These are phyloP conservation scores for Laticauda colubrina DNA, from an alignment of 2,113 vertebrate species.

Conservation along the genomic window DNA sequence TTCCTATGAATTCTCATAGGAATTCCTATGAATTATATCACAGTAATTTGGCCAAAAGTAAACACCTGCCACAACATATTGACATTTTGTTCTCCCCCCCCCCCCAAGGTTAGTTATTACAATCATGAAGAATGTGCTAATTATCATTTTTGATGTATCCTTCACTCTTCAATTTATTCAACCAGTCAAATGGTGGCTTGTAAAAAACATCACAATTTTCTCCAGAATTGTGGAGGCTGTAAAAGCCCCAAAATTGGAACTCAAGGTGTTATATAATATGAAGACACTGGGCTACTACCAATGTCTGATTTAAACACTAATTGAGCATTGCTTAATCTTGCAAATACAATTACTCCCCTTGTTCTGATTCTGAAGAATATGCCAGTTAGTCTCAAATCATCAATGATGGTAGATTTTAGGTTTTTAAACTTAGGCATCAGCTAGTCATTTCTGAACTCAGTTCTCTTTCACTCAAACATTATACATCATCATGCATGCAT, in stretches of 20 bases:
- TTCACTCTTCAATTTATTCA: conserved; percentile 27
- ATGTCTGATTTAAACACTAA: conserved; percentile 29
- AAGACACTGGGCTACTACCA: background rate
- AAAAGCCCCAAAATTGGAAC: background rate
- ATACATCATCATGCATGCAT: background rate
- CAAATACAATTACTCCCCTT: conserved; percentile 13
- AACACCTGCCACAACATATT: conserved; percentile 38
- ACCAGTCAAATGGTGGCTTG: background rate
- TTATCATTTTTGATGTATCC: conserved; percentile 37
- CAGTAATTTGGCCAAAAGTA: conserved; percentile 60
- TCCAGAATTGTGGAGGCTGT: background rate
- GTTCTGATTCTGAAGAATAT: background rate
- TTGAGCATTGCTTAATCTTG: conserved; percentile 26
- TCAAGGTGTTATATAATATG: background rate
- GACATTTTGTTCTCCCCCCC: background rate
- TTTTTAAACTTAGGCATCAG: background rate
- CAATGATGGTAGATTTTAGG: background rate
- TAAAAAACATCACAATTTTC: conserved; percentile 36
- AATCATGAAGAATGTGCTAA: conserved; percentile 47
- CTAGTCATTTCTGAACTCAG: background rate
- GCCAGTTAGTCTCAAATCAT: conserved; percentile 24
- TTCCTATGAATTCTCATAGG: conserved; percentile 51
- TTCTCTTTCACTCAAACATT: background rate
- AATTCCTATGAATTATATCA: conserved; percentile 21
- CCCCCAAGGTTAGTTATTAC: conserved; percentile 60